These are phyloP conservation scores for Gopherus evgoodei DNA, from an alignment of 2,113 vertebrate genomes.

Conservation along the genomic window DNA sequence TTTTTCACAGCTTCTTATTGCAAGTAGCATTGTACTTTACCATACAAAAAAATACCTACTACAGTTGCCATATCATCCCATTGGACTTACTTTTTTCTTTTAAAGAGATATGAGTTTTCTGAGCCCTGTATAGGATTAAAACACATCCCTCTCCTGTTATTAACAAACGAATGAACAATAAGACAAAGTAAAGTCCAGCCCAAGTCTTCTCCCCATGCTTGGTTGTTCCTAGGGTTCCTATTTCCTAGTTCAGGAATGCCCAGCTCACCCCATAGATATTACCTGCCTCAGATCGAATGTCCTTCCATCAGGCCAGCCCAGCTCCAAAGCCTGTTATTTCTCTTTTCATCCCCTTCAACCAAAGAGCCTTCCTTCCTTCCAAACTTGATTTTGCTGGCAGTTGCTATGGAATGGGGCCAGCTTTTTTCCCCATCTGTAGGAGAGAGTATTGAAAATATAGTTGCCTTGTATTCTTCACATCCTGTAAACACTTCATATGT, in stretches of 20 bases:
- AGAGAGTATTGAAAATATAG: not conserved
- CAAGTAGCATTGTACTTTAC: not conserved
- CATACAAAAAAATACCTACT: not conserved
- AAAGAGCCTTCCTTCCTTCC: not conserved
- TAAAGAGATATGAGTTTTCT: not conserved
- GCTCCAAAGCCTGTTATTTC: not conserved
- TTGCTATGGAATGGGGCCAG: not conserved
- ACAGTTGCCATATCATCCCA: not conserved
- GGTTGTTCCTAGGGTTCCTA: not conserved
- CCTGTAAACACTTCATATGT: not conserved
- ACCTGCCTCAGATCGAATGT: conserved; percentile 6
- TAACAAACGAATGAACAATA: not conserved
- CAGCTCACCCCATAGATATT: not conserved
- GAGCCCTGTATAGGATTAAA: not conserved
- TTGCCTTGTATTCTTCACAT: not conserved
- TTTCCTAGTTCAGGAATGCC: not conserved
- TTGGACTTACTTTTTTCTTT: not conserved
- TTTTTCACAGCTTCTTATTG: not conserved
- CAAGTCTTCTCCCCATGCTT: not conserved
- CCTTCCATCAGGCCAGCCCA: not conserved
- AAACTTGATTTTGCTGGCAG: not conserved
- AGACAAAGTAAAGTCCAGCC: not conserved
- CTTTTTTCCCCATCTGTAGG: not conserved
- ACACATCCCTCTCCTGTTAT: conserved; percentile 1
- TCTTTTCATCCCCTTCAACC: not conserved